Conservation (phyloP, 1,140 invertebrate species). For the Nasonia giraulti region DNA sequence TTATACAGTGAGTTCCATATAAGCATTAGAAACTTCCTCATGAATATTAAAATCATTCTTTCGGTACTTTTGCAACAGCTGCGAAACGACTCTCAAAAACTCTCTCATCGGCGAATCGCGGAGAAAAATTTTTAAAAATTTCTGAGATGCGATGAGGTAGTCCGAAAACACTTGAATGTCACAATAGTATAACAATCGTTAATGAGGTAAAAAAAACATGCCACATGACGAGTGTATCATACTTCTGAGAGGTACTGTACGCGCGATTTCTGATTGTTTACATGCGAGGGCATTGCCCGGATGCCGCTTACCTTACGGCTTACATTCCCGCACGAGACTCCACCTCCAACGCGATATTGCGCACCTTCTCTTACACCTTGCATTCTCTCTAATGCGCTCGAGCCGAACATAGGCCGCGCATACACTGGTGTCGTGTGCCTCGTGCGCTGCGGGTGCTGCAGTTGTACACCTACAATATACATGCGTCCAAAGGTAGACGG, state of each 20-base stretch:
- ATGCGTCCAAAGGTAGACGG: no score
- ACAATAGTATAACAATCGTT: no score
- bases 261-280: slow-evolving; percentile 71
- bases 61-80: not conserved
- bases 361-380: slow-evolving; percentile 38
- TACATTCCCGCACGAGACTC: slow-evolving; percentile 65
- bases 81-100: not conserved
- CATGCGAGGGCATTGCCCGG: slow-evolving; percentile 73
- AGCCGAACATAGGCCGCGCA: not conserved
- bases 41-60: not conserved
- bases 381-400: slow-evolving; percentile 28
- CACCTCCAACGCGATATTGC: slow-evolving; percentile 52
- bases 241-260: slow-evolving; percentile 5
- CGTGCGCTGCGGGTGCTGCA: no score
- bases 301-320: slow-evolving; percentile 70
- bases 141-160: no score
- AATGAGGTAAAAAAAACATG: not conserved
- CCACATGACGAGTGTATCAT: not conserved
- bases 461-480: no score
- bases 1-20: slow-evolving; percentile 1
- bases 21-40: not conserved
- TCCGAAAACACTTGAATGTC: no score
- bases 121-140: no score
- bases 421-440: no score
- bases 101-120: no score